Evolutionary conservation across 2,888 invertebrate species (phyloP).

Genomic region (Machimus atricapillus): DNA sequence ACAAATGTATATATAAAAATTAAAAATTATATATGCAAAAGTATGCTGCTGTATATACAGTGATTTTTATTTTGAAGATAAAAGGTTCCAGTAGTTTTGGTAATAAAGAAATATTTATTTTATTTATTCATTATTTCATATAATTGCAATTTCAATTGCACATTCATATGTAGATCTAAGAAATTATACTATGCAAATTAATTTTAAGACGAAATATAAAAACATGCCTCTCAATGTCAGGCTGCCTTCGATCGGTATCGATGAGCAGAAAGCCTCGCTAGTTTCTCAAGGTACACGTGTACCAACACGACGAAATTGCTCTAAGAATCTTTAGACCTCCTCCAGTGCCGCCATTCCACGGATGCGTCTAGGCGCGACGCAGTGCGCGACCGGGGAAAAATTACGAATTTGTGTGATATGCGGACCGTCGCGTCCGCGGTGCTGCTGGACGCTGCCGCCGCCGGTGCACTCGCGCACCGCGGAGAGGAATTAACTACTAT

Average conservation of each 20-base stretch:
- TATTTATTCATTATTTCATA: not conserved
- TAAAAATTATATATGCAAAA: too few species aligned
- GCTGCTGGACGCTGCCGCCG: not conserved
- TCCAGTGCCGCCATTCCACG: not conserved
- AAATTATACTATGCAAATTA: not conserved
- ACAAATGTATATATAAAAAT: too few species aligned
- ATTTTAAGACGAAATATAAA: not conserved
- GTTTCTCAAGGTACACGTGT: conserved; percentile 16
- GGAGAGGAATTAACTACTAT: conserved; percentile 31
- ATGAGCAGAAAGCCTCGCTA: not conserved
- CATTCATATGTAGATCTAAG: too few species aligned
- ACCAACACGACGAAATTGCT: not conserved
- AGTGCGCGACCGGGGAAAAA: not conserved
- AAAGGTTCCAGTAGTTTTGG: too few species aligned
- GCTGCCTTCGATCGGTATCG: not conserved
- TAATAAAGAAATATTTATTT: too few species aligned
- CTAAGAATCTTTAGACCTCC: not conserved
- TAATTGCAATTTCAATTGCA: too few species aligned
- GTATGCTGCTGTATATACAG: too few species aligned
- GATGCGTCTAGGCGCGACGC: not conserved
- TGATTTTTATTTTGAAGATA: too few species aligned
- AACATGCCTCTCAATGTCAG: not conserved
- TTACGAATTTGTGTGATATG: conserved; percentile 13
- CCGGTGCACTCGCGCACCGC: not conserved
- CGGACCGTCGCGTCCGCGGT: not conserved